These are phyloP conservation scores for Parauchenoglanis punctatus DNA, from an alignment of 2,797 vertebrate species.

Conservation along the genomic window DNA sequence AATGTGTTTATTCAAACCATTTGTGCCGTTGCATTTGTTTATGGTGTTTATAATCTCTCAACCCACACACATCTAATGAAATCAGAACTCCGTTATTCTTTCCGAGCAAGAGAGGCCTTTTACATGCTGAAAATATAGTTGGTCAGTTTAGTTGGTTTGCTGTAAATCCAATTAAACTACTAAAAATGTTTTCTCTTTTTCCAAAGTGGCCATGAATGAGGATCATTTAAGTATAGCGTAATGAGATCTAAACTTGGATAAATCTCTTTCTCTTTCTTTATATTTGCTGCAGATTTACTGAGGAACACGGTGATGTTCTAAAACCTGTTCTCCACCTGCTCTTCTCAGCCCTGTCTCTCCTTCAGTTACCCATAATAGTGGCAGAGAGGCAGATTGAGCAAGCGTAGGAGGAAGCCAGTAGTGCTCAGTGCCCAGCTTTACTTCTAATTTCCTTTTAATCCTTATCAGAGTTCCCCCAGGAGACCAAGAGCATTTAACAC, in stretches of 20 bases:
- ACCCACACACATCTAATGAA: not conserved
- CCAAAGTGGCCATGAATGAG: not conserved
- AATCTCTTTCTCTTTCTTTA: slow-evolving; percentile 26
- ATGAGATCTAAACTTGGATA: slow-evolving; percentile 20
- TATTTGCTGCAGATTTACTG: slow-evolving; percentile 17
- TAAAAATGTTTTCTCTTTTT: not conserved
- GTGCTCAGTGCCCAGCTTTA: slow-evolving; percentile 43
- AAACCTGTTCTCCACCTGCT: slow-evolving; percentile 40
- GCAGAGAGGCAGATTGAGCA: slow-evolving; percentile 46
- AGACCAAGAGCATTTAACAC: slow-evolving; percentile 48
- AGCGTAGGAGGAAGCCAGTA: slow-evolving; percentile 50
- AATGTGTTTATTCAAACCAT: not conserved
- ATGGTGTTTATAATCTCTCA: not conserved
- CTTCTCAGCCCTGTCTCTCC: slow-evolving; percentile 54
- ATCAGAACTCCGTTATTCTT: not conserved
- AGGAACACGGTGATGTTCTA: slow-evolving; percentile 1
- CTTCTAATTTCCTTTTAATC: slow-evolving; percentile 59
- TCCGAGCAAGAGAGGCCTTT: not conserved
- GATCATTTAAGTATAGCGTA: slow-evolving; percentile 30
- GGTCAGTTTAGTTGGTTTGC: slow-evolving; percentile 28
- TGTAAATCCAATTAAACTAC: slow-evolving; percentile 27
- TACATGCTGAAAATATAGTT: not conserved
- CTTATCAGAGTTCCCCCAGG: slow-evolving; percentile 58
- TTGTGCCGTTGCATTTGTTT: not conserved
- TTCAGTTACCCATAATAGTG: slow-evolving; percentile 61